A percentile compares a stretch with the other conserved stretches of the same genome.
Evolutionary conservation across 2,797 vertebrate genomes (phyloP).

Genomic region (Percopsis omiscomaycus): DNA sequence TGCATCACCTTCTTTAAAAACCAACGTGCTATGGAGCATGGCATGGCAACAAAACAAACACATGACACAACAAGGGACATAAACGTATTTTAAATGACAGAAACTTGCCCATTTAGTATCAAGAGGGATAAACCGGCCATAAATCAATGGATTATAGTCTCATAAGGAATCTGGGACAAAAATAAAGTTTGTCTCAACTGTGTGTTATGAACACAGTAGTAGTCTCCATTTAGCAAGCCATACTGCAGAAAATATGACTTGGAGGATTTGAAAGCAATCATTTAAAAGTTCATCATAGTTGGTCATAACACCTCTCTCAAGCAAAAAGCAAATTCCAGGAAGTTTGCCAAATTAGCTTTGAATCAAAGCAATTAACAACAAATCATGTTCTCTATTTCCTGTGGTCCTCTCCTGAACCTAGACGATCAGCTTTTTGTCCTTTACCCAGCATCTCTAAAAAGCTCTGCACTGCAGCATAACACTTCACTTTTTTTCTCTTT

Average conservation of each 20-base stretch:
- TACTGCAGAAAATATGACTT: conserved; percentile 17
- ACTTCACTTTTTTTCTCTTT: conserved; percentile 8
- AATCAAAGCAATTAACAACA: conserved; percentile 24
- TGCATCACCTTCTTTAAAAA: too few relatives aligned
- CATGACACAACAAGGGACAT: conserved; percentile 1
- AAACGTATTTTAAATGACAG: background rate
- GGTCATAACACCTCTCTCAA: background rate
- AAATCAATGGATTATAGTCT: conserved; percentile 12
- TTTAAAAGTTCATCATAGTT: background rate
- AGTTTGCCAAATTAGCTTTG: conserved; percentile 8
- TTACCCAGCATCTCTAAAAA: conserved; percentile 3
- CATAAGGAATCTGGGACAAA: conserved; percentile 21
- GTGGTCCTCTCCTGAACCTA: conserved; percentile 1
- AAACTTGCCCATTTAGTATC: background rate
- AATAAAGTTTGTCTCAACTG: conserved; percentile 23
- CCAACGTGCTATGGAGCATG: too few relatives aligned
- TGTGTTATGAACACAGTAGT: conserved; percentile 19
- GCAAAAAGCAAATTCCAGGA: conserved; percentile 11
- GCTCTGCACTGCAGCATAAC: conserved; percentile 10
- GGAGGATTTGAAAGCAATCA: conserved; percentile 5
- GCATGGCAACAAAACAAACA: too few relatives aligned
- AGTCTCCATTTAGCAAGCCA: conserved; percentile 30
- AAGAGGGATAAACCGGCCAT: background rate
- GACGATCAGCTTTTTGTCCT: background rate
- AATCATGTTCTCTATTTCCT: conserved; percentile 24